Conservation (phyloP, 92 coral and sea anemone species). For the Umimayanthus kanabou region DNA sequence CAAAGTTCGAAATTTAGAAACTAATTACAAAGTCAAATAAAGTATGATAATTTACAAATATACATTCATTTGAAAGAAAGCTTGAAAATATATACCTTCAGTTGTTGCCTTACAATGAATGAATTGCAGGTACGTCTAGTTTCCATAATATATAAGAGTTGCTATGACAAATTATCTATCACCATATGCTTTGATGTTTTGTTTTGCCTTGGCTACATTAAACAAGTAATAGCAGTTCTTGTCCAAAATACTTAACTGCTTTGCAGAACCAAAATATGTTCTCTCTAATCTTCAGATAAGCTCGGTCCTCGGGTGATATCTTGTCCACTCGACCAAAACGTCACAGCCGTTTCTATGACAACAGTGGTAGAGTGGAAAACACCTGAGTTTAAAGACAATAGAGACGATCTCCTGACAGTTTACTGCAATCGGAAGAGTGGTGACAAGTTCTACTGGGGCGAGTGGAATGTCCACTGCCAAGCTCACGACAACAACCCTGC, state of each 20-base stretch:
- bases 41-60: no score
- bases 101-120: no score
- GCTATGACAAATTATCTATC: no score
- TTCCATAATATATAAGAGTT: no score
- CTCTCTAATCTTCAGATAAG: constrained; percentile 24
- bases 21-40: no score
- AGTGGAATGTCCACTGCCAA: constrained; percentile 37
- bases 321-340: constrained; percentile 28
- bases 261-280: neutral
- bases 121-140: no score
- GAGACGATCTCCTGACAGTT: constrained; percentile 3
- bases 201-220: neutral
- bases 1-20: no score
- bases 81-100: no score
- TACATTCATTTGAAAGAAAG: no score
- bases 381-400: constrained; percentile 46
- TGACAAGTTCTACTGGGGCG: constrained; percentile 48
- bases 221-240: no score
- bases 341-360: constrained; percentile 18
- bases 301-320: constrained; percentile 38
- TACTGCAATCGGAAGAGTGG: constrained; percentile 48
- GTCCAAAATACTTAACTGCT: neutral
- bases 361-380: constrained; percentile 32
- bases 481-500: constrained; percentile 47
- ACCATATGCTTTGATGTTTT: no score